Conservation (phyloP, 2,797 vertebrate genomes). For the Erethizon dorsatum region DNA sequence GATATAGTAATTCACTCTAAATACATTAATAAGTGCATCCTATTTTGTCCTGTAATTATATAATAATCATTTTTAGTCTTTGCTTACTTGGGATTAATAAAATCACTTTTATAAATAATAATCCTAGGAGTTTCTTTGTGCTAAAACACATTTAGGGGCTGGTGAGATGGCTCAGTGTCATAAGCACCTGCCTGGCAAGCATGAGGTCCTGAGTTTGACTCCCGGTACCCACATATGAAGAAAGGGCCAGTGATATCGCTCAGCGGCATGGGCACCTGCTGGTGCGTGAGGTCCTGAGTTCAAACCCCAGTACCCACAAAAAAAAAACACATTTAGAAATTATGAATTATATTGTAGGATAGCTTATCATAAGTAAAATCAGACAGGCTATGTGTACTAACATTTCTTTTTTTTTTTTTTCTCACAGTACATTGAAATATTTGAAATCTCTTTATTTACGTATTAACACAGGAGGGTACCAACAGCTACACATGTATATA, state of each 20-base stretch:
- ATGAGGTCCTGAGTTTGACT: too few relatives aligned
- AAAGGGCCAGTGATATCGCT: too few relatives aligned
- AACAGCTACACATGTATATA: not conserved
- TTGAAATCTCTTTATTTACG: not conserved
- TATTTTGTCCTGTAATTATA: not conserved
- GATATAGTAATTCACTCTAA: not conserved
- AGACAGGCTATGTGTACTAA: not conserved
- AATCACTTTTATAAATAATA: not conserved
- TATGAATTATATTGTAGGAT: not conserved
- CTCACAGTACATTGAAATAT: not conserved
- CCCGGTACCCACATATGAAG: too few relatives aligned
- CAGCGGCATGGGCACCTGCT: too few relatives aligned
- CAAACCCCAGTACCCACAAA: too few relatives aligned
- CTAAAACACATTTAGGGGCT: not conserved
- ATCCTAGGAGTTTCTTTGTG: not conserved
- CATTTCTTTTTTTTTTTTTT: too few relatives aligned
- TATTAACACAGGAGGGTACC: not conserved
- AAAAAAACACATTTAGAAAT: not conserved
- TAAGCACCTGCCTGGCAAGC: too few relatives aligned
- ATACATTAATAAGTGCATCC: not conserved
- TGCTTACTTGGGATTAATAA: not conserved
- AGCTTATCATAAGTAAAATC: not conserved
- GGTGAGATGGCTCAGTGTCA: too few relatives aligned
- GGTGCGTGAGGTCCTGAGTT: too few relatives aligned
- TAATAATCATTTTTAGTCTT: not conserved